Base-by-base conservation (phyloP, 2,888 invertebrate genomes). In the Ceramica pisi region DNA sequence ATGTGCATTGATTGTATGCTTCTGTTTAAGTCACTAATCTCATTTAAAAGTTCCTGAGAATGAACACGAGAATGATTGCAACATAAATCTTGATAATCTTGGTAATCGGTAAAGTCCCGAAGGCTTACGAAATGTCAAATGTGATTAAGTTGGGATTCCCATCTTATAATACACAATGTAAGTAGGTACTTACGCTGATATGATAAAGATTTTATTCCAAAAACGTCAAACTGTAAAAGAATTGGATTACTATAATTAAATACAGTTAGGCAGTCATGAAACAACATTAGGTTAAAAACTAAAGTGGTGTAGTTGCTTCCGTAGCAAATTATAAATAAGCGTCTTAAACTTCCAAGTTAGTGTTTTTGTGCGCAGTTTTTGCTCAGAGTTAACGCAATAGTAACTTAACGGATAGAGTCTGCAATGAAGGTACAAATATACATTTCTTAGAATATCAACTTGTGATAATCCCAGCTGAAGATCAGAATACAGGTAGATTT, bases 241-340 rank as follows among this genome's bases (percentile, higher is more conserved):
- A 64, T 56, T 53, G 41, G 46, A 65, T 67, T 72, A 72, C 35
- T 66, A 73, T 60, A 80, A 63, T 80, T 73, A 77, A 81, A 66
- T 71, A 75, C 75, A 80, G 76, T 80, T 81, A 67, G 23, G 46
- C 60, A 75, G n/a, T 66, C 64, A 55, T 62, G 72, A 65, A 72
- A 72, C 23, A 68, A 68, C 50, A 57, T 72, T 66, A 63, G 19
- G 21, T 59, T 62, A 60, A 48, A 70, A 79, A 76, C 31, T 66
- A 61, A 57, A 77, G 60, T 73, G 50, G 50, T 69, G 41, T 67
- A 46, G 53, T 67, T 69, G 68, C 66, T 64, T 67, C 78, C 56
- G 53, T 77, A 66, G 62, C 81, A 57, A 77, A 81, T 81, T 62
- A 61, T 62, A 67, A 80, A 69, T 62, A 55, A 68, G 62, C 68